These are phyloP conservation scores for Perognathus longimembris DNA, from an alignment of 2,113 vertebrate genomes.

Conservation along the genomic window DNA sequence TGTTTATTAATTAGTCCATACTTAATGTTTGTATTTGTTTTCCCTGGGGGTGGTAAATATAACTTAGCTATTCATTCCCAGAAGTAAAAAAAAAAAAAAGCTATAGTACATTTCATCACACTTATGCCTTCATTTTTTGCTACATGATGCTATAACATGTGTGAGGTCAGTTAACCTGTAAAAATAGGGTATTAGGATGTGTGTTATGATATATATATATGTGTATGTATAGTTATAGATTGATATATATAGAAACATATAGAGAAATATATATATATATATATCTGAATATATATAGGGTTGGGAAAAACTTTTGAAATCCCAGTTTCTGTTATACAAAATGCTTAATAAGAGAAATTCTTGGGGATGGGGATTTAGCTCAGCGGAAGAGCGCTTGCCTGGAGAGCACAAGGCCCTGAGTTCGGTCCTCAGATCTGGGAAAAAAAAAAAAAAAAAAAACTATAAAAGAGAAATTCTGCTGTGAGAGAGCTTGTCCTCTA, in stretches of 20 bases:
- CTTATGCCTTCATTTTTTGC: slow-evolving; percentile 76
- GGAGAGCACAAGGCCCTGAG: no score
- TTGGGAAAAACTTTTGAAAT: slow-evolving; percentile 18
- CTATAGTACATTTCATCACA: slow-evolving; percentile 68
- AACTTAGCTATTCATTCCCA: slow-evolving; percentile 81
- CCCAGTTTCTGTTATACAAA: not conserved
- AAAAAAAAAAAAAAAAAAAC: no score
- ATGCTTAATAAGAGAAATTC: slow-evolving; percentile 48
- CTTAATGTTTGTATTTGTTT: slow-evolving; percentile 42
- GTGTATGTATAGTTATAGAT: no score
- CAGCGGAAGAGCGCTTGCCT: no score
- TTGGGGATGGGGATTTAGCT: no score
- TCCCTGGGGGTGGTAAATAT: slow-evolving; percentile 69
- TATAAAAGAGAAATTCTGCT: slow-evolving; percentile 32
- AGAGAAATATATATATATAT: no score
- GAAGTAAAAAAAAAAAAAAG: slow-evolving; percentile 49
- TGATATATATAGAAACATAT: no score
- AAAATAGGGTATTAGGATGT: slow-evolving; percentile 67
- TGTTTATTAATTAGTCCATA: slow-evolving; percentile 79
- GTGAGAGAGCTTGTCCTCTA: not conserved
- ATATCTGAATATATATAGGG: no score
- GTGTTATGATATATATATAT: no score
- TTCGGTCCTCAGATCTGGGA: no score
- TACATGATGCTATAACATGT: slow-evolving; percentile 72
- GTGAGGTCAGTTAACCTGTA: slow-evolving; percentile 78